Percentiles rank a stretch among this genome's conserved stretches.
These are phyloP conservation scores for Brachypterus glaber DNA, from an alignment of 2,888 invertebrate genomes.

Conservation along the genomic window DNA sequence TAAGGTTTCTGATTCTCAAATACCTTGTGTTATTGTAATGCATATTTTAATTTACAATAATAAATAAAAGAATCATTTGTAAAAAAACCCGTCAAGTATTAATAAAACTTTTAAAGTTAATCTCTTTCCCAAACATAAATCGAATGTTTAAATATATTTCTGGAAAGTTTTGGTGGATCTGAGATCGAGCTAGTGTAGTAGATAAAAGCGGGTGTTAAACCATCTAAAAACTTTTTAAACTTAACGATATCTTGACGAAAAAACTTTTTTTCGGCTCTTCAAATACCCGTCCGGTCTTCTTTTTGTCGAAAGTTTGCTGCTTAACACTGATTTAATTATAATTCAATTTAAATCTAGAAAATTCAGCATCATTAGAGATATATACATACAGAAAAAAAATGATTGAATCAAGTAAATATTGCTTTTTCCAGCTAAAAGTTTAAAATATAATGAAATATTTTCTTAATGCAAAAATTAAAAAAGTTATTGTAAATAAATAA, in stretches of 20 bases:
- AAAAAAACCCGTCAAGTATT: too few relatives aligned
- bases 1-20: too few relatives aligned
- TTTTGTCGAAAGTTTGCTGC: conserved; percentile 19
- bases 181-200: conserved; percentile 9
- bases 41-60: too few relatives aligned
- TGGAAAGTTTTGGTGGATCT: neutral
- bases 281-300: conserved; percentile 5
- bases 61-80: too few relatives aligned
- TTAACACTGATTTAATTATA: conserved; percentile 22
- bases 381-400: too few relatives aligned
- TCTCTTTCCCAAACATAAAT: conserved; percentile 1
- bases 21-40: too few relatives aligned
- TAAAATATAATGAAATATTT: too few relatives aligned
- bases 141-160: conserved; percentile 4
- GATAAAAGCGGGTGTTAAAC: conserved; percentile 22
- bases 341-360: conserved; percentile 16
- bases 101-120: conserved; percentile 3
- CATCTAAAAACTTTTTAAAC: conserved; percentile 20
- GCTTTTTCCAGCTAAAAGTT: too few relatives aligned
- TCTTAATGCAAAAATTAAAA: too few relatives aligned
- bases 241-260: conserved; percentile 10
- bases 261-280: conserved; percentile 5
- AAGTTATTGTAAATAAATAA: too few relatives aligned
- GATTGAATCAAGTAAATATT: too few relatives aligned
- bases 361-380: too few relatives aligned